Base-by-base conservation (phyloP, 2,888 invertebrate genomes). In the Thelaira solivaga region DNA sequence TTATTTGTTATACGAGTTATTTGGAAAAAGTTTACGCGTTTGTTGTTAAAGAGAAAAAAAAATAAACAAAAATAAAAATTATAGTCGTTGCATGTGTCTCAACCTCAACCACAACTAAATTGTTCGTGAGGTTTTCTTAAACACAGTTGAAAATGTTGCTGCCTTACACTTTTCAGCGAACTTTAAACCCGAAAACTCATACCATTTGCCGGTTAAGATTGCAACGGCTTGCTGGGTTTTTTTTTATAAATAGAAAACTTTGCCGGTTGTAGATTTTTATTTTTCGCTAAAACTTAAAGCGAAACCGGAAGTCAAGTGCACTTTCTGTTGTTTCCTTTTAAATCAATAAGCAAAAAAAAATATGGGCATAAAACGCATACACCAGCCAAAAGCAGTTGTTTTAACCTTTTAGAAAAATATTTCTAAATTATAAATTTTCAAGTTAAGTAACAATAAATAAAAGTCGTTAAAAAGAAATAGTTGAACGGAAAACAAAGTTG, bases 51-150 rank as follows among this genome's bases (percentile, higher is more conserved):
- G 2, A 4, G 13, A 7, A 20, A 20, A 41, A 53, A 61, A 71
- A 71, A 31, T 62, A 55, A 39, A 55, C 62, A 26, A 26, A 6
- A 5, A 5, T 26, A 5, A 6, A 26, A 26, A 26, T 5, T 6
- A 26, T 26, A 6, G 26, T 53, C 71, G 71, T 45, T 53, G 41
- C 62, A 64, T 71, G 72, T 72, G 72, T 64, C 55, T 45, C 47
- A 36, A 34, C 29, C 36, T 39, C 55, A 72, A 22, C 55, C 62
- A 16, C 64, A 64, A 57, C 36, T 13, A 72, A 64, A 49, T 29
- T 57, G 39, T 72, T 72, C 47, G 36, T 64, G 55, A 62, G 55
- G 53, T 72, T 72, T 53, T 36, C 55, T 36, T 47, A 36, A 13
- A 62, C 31, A 18, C 41, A 45, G 53, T 43, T 53, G 20, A 18